Base-by-base conservation (phyloP, 1,140 invertebrate species). In the Tetraneura akinire region DNA sequence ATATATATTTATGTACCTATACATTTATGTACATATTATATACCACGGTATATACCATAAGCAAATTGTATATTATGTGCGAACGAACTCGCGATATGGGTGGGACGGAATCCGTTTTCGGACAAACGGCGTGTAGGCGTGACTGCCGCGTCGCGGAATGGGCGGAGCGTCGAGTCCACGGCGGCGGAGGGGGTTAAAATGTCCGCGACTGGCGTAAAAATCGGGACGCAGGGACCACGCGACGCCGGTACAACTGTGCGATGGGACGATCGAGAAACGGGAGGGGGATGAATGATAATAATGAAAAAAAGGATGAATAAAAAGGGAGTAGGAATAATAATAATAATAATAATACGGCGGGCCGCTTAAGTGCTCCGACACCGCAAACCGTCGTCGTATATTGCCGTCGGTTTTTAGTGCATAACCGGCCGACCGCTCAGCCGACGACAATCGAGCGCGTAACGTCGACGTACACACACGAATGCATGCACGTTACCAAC, bases 301-400 rank as follows among this genome's bases (percentile, higher is more conserved):
- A 32, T 29, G 16, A 51, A 71, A 32, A 8, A 37, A 8, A 37
- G 32, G 8, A 37, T 37, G 8, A 37, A 37, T 4, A 37, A 4
- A 11, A 26, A 11, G 23, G 60, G 29, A 62, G 26, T 3, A 62
- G 32, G 29, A 62, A 29, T 26, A 62, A 53, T 29, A 71, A 71
- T 74, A 74, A 71, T 71, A 73, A 51, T 57, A 53, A 21, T 57
- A 57, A 13, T 18, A 11, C 53, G 73, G 55, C 53, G 37, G 74
- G 14, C 53, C 74, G 74, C 21, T 78, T 78, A 78, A 78, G 74
- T 60, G 74, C 51, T 78, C 74, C 74, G 51, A 78, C 74, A 78
- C 74, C 74, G 53, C 74, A 60, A 78, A 76, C 71, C 51, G 71
- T 68, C 16, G 66, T 70, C 66, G 66, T 76, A 47, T n/a, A n/a